Base-by-base conservation (phyloP, 37 sponge, comb jelly and placozoan species). In the Ianthella basta region DNA sequence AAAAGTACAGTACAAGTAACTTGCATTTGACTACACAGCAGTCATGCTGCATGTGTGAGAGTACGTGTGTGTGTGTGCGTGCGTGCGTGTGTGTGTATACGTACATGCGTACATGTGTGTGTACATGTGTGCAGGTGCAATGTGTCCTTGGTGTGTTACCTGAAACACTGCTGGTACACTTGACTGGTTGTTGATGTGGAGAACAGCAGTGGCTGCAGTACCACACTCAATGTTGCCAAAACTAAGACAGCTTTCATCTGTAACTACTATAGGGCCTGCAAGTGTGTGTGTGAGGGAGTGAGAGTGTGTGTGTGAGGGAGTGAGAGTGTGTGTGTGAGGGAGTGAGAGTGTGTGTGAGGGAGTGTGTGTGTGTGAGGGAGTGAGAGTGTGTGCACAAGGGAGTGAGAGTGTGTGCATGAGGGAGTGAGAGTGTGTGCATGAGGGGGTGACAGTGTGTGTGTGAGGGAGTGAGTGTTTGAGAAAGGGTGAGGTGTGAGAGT, bases 221-320 rank as follows among this genome's bases (percentile, higher is more conserved):
- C 92, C 91, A 93, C 88, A 81, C 61, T 82, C 82, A 53, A 92
- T 66, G 60, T 83, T 92, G 35, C 89, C 93, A 86, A 96, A 96
- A 66, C 68, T 68, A 0, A 91, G 41, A 21, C 70, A 57, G n/a
- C 56, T 59, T 0, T 85, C 85, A 21, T 73, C 80, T 18, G 92
- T 64, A 18, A 19, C 50, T 0, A 96, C 88, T 23, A 57, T 38
- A 23, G 96, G 91, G 59, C 88, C 93, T 88, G 54, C n/a, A 57
- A 36, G 36, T 4, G 79, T 56, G 18, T 66, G 79, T 13, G 75
- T 2, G 72, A 44, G 3, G 50, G 50, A 44, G 50, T 44, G 50
- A 44, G 50, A 32, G 36, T 23, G 79, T 56, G 18, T 66, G 79
- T 13, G 75, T 34, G 72, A 10, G 50, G 3, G 50, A 10, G 50